Base-by-base conservation (phyloP, 2,888 invertebrate genomes). In the Melipona beecheii region DNA sequence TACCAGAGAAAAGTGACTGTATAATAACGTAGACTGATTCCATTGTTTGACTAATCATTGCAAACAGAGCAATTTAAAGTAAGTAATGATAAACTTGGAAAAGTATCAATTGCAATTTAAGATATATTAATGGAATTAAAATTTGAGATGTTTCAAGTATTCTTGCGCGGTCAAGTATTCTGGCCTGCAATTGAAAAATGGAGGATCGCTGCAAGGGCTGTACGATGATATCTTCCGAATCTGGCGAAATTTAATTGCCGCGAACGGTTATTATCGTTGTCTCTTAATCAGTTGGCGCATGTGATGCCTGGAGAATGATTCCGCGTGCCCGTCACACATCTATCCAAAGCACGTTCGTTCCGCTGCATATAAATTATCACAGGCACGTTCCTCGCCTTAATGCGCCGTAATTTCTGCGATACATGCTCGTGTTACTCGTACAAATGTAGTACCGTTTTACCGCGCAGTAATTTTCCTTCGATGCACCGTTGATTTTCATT, bases 371-470 rank as follows among this genome's bases (percentile, higher is more conserved):
- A 80, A 87, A 89, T 87, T 78, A 82, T 82, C 89, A 56, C 83
- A 65, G 78, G 68, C 84, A 84, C 87, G 87, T 89, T 81, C 78
- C 81, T 75, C 71, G 70, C 78, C 75, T 83, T 89, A 85, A 89
- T 83, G 77, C 85, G 78, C 68, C 65, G 88, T 81, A 87, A 88
- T 89, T 83, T 89, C 72, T 58, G 56, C 78, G 76, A 79, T 84
- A 79, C 79, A 60, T 24, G 72, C 64, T 66, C 78, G 75, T 36
- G 77, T 83, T 74, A 58, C 74, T 54, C 43, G 80, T 73, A 66
- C 85, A 68, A 83, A 82, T 72, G 52, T 62, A 68, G 83, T 83
- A 83, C 83, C 83, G 83, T 83, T 83, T 75, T 62, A 72, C 71
- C 83, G 69, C 64, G 27, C 36, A 54, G 69, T 65, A 69, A 69